Evolutionary conservation across 2,113 vertebrate genomes (phyloP).

Genomic region (Prolemur simus): DNA sequence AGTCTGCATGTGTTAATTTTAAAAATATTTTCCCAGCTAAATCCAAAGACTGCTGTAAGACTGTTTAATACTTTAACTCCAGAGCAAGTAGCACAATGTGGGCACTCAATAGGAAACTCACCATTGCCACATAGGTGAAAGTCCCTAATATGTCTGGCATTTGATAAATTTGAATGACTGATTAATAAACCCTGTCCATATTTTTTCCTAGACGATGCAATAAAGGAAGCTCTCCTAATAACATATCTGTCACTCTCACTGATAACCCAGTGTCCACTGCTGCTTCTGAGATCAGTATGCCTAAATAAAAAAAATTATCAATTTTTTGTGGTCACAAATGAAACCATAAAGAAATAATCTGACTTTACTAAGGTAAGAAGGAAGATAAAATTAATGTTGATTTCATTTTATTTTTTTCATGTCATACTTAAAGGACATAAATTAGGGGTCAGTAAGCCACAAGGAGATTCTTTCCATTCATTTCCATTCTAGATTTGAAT

Average conservation of each 20-base stretch:
- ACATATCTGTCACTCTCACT: not conserved
- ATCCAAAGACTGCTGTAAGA: not conserved
- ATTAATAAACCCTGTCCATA: not conserved
- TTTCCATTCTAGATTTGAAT: not conserved
- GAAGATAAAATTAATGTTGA: slow-evolving; percentile 4
- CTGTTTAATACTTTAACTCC: not conserved
- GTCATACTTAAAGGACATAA: not conserved
- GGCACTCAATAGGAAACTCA: not conserved
- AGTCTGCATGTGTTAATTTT: not conserved
- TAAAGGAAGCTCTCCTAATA: not conserved
- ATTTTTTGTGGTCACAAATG: slow-evolving; percentile 1
- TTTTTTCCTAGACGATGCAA: not conserved
- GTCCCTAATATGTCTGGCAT: not conserved
- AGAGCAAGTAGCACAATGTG: not conserved
- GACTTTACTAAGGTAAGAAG: not conserved
- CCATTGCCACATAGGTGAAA: not conserved
- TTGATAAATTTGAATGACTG: not conserved
- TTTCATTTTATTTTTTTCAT: slow-evolving; percentile 51
- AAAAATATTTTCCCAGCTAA: not conserved
- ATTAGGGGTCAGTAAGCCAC: not conserved
- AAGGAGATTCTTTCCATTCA: not conserved
- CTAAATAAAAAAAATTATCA: not conserved
- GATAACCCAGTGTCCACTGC: not conserved
- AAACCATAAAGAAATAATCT: slow-evolving; percentile 8
- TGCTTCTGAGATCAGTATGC: not conserved